These are phyloP conservation scores for Psittacula derbiana DNA, from an alignment of 2,797 vertebrate species.

Conservation along the genomic window DNA sequence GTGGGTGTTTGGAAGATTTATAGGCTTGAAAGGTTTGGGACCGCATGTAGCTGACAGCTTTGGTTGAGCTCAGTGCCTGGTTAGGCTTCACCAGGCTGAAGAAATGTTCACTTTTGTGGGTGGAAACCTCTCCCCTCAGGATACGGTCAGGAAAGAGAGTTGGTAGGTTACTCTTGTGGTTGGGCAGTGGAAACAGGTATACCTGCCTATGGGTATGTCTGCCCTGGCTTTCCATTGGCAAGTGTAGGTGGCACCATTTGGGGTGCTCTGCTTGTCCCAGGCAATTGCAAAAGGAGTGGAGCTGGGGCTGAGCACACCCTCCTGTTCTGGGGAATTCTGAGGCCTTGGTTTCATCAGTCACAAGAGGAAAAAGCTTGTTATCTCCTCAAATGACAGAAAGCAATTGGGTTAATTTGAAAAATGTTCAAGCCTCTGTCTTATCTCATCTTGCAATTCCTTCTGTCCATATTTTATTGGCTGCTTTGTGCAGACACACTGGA, in stretches of 20 bases:
- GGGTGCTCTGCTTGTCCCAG: neutral
- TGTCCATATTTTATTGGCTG: neutral
- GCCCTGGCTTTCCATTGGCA: rapidly evolving
- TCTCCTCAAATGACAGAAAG: neutral
- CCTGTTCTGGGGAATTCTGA: neutral
- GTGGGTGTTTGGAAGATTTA: neutral
- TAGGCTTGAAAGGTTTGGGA: neutral
- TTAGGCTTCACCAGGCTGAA: neutral
- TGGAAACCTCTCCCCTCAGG: neutral
- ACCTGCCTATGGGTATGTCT: neutral
- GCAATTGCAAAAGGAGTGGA: neutral
- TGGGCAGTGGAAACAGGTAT: rapidly evolving
- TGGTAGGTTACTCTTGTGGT: rapidly evolving
- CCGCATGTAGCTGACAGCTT: rapidly evolving
- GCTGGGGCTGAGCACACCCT: neutral
- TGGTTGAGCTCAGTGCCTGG: neutral
- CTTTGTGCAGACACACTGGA: neutral
- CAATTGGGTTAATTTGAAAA: neutral
- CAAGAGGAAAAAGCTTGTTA: neutral
- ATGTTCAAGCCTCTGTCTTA: neutral
- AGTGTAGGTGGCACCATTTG: rapidly evolving
- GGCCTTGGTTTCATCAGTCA: neutral
- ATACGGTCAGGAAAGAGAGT: rapidly evolving
- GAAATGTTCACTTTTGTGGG: neutral
- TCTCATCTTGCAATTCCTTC: neutral